These are phyloP conservation scores for Nephrotoma appendiculata DNA, from an alignment of 2,888 invertebrate species.

Conservation along the genomic window DNA sequence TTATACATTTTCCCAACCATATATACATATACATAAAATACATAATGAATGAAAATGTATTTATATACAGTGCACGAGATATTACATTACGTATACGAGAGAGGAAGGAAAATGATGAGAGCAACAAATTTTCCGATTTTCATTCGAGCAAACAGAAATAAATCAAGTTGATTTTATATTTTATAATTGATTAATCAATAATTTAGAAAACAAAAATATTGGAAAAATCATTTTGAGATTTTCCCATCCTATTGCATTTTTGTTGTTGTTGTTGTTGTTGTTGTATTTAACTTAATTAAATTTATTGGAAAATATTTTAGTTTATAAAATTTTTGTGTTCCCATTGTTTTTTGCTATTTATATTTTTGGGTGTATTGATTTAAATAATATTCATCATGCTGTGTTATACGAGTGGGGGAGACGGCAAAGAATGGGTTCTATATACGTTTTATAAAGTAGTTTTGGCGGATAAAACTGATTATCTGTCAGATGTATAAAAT, in stretches of 20 bases:
- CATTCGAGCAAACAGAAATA: neutral
- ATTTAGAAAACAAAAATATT: neutral
- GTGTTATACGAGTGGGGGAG: neutral
- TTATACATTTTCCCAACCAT: neutral
- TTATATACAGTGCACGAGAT: neutral
- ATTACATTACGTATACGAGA: neutral
- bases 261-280: too few species aligned
- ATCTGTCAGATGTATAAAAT: neutral
- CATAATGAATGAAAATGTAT: neutral
- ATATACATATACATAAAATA: neutral
- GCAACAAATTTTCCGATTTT: neutral
- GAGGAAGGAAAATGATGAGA: neutral
- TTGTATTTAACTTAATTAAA: neutral
- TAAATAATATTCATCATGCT: neutral
- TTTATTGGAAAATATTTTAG: neutral
- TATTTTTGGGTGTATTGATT: neutral
- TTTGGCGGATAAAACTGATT: neutral
- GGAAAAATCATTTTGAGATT: neutral
- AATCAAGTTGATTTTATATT: neutral
- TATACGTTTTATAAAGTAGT: neutral
- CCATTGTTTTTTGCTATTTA: neutral
- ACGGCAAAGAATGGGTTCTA: neutral
- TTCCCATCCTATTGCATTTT: neutral
- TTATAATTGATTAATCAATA: neutral
- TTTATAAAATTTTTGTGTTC: neutral